phyloP scores from a whole-genome alignment of 2,888 invertebrate species.

The Ophonus ardosiacus region DNA sequence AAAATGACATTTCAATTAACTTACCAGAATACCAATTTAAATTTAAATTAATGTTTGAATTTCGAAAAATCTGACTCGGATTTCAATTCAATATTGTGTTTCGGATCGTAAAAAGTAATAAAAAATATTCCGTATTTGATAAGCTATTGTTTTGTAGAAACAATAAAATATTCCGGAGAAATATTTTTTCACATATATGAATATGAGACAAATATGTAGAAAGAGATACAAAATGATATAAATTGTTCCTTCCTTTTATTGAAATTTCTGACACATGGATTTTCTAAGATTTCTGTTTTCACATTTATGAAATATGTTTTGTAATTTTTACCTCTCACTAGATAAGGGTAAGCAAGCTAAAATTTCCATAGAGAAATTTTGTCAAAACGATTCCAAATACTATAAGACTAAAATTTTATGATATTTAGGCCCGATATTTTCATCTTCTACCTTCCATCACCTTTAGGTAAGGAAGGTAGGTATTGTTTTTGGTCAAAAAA shows the following conservation, averaged over 20 bases:
- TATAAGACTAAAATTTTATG: too few relatives aligned
- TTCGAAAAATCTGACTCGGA: background rate
- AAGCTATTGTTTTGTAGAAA: background rate
- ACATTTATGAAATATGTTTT: background rate
- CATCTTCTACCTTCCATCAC: too few relatives aligned
- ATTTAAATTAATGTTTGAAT: background rate
- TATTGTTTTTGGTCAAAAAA: too few relatives aligned
- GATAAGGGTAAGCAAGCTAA: too few relatives aligned
- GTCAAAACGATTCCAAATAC: too few relatives aligned
- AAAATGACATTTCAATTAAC: constrained; percentile 15
- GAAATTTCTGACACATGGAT: background rate
- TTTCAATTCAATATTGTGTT: constrained; percentile 3
- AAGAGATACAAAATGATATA: background rate
- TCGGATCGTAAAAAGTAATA: background rate
- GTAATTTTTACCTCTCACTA: background rate
- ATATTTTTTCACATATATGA: background rate
- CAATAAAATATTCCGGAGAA: background rate
- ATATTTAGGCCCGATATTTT: too few relatives aligned
- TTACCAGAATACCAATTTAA: constrained; percentile 7
- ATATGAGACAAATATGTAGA: background rate
- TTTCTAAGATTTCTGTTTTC: background rate
- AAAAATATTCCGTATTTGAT: background rate
- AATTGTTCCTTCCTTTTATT: background rate
- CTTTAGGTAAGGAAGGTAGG: too few relatives aligned
- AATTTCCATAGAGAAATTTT: too few relatives aligned